Conservation (phyloP, 2,888 invertebrate genomes). For the Osmoderma eremita region DNA sequence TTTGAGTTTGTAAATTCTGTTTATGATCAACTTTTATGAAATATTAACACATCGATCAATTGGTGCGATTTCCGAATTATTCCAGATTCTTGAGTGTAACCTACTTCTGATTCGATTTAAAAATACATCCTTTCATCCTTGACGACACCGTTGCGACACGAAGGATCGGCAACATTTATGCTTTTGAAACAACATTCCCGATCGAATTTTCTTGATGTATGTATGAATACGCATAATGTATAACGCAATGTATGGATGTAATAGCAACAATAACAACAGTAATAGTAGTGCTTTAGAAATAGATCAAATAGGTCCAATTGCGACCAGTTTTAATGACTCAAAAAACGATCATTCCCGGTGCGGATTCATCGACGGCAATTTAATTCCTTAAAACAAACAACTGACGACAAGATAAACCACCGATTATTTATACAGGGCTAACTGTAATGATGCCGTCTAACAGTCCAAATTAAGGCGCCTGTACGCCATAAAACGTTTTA, state of each 20-base stretch:
- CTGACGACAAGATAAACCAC: constrained; percentile 52
- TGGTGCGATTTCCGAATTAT: constrained; percentile 21
- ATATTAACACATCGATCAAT: constrained; percentile 2
- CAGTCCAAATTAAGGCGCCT: constrained; percentile 57
- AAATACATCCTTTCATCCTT: constrained; percentile 29
- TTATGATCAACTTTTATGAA: constrained; percentile 6
- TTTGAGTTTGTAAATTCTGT: not conserved
- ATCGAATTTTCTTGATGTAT: constrained; percentile 28
- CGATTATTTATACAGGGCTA: constrained; percentile 52
- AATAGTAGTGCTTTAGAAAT: constrained; percentile 34
- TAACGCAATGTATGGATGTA: constrained; percentile 30
- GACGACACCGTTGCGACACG: constrained; percentile 13
- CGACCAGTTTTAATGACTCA: constrained; percentile 36
- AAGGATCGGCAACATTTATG: constrained; percentile 30
- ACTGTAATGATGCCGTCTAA: constrained; percentile 47
- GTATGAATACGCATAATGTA: constrained; percentile 16
- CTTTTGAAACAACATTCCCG: constrained; percentile 26
- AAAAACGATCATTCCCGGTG: constrained; percentile 34
- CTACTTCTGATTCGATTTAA: constrained; percentile 19
- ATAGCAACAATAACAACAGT: constrained; percentile 28
- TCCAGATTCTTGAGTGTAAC: constrained; percentile 20
- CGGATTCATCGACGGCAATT: constrained; percentile 41
- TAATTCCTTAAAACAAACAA: constrained; percentile 47
- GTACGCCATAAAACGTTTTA: constrained; percentile 60
- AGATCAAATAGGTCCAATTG: constrained; percentile 40